Percentiles rank a stretch among this genome's conserved stretches.
Evolutionary conservation across 2,888 invertebrate species (phyloP).

Genomic region (Anoncus sp.): DNA sequence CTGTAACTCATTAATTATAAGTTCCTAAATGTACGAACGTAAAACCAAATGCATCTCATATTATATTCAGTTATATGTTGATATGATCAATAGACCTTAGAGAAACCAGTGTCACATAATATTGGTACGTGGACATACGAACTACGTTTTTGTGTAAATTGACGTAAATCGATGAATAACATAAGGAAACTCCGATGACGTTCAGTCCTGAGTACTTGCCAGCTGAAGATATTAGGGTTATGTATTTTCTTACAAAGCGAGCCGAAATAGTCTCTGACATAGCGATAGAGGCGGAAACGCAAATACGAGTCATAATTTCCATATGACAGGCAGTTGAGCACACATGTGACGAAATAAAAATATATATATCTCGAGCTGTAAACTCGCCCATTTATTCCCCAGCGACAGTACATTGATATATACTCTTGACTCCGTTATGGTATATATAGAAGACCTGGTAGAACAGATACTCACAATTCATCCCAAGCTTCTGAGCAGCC

Average conservation of each 20-base stretch:
- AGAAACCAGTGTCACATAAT: no score
- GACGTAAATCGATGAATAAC: no score
- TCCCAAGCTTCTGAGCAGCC: not conserved
- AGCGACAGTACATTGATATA: not conserved
- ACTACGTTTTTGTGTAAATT: no score
- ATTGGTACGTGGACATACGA: no score
- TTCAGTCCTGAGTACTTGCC: no score
- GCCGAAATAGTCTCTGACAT: not conserved
- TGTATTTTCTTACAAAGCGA: not conserved
- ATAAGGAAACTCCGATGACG: no score
- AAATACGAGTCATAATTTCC: not conserved
- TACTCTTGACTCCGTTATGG: not conserved
- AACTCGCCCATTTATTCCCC: not conserved
- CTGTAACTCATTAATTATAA: slow-evolving; percentile 37
- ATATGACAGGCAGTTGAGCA: slow-evolving; percentile 6
- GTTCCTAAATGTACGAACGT: not conserved
- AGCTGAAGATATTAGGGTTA: not conserved
- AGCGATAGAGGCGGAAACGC: not conserved
- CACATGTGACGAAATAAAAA: not conserved
- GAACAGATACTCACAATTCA: not conserved
- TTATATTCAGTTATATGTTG: not conserved
- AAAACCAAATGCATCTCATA: not conserved
- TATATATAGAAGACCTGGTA: not conserved
- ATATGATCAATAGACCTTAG: no score
- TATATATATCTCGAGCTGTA: not conserved